These are phyloP conservation scores for Pseudomugil tenellus DNA, from an alignment of 2,797 vertebrate species.

Conservation along the genomic window DNA sequence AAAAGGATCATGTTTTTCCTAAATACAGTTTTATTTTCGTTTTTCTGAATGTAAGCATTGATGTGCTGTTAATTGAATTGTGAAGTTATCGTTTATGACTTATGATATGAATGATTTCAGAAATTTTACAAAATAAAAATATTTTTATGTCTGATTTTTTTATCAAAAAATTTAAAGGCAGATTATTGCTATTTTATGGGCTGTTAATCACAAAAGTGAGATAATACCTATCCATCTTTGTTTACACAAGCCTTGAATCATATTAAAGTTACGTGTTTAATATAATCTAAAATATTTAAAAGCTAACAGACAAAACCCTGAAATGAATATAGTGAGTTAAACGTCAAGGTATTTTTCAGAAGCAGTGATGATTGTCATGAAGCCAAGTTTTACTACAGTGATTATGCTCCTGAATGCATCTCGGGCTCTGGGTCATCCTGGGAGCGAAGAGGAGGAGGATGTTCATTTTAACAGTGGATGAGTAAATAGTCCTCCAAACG, in stretches of 20 bases:
- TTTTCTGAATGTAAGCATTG: neutral
- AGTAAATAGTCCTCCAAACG: constrained; percentile 28
- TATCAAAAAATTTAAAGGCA: too few species aligned
- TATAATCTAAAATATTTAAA: too few species aligned
- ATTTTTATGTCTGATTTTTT: constrained; percentile 18
- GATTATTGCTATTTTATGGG: too few species aligned
- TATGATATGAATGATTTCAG: constrained; percentile 5
- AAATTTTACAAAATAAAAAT: constrained; percentile 27
- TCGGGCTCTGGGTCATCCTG: neutral
- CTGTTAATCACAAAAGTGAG: too few species aligned
- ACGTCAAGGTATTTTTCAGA: too few species aligned
- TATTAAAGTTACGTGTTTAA: neutral
- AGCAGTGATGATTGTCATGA: neutral
- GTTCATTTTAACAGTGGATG: constrained; percentile 44
- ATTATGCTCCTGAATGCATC: constrained; percentile 47
- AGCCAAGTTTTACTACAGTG: neutral
- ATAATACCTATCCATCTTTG: neutral
- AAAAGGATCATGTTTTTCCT: constrained; percentile 4
- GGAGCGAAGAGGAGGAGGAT: constrained; percentile 12
- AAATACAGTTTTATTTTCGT: constrained; percentile 12
- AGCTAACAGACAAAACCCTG: too few species aligned
- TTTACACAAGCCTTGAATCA: too few species aligned
- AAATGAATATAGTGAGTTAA: too few species aligned
- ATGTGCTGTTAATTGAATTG: constrained; percentile 42
- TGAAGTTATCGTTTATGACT: constrained; percentile 2